Conservation (phyloP, 2,797 vertebrate genomes). For the Eulemur coronatus region DNA sequence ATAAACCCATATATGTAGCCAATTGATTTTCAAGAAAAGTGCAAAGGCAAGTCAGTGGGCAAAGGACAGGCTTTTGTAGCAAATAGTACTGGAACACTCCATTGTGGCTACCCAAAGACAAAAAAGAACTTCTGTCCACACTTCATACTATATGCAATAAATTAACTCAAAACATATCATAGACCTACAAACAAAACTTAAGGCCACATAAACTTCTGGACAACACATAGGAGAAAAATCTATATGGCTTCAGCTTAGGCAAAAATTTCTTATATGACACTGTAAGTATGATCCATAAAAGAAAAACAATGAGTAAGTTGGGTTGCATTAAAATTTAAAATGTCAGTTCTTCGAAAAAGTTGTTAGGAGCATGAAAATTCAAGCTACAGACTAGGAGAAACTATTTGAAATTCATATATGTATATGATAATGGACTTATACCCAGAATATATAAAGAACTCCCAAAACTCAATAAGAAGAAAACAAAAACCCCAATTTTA, state of each 20-base stretch:
- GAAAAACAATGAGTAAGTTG: background rate
- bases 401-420: background rate
- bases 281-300: background rate
- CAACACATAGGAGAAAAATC: conserved; percentile 14
- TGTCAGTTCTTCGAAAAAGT: background rate
- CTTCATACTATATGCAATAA: background rate
- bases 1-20: background rate
- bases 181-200: background rate
- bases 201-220: background rate
- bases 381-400: background rate
- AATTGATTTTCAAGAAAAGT: background rate
- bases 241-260: background rate
- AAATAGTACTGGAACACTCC: background rate
- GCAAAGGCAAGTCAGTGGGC: background rate
- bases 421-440: background rate
- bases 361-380: background rate
- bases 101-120: background rate
- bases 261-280: background rate
- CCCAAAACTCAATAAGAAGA: background rate
- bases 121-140: background rate
- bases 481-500: background rate
- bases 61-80: background rate
- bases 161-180: background rate
- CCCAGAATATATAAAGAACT: background rate
- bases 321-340: background rate